These are phyloP conservation scores for Pentalonia nigronervosa DNA, from an alignment of 1,140 invertebrate species.

Conservation along the genomic window DNA sequence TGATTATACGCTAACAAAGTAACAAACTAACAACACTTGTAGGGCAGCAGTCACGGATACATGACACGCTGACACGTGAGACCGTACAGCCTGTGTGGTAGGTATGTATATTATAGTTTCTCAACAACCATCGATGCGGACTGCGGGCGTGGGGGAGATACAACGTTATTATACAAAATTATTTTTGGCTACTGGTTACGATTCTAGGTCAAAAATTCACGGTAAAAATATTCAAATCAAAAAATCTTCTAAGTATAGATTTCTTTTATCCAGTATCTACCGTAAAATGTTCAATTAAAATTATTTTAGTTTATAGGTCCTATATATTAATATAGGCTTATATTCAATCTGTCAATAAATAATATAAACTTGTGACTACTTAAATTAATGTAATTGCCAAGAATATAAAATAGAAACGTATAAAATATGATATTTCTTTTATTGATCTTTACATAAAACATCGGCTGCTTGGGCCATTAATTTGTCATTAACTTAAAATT, in stretches of 20 bases:
- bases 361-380: no score
- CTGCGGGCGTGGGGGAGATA: no score
- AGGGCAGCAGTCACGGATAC: neutral
- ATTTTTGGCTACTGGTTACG: neutral
- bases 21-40: neutral
- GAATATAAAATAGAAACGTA: no score
- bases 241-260: neutral
- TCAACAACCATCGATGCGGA: neutral
- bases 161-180: neutral
- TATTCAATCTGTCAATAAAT: no score
- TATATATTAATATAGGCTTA: no score
- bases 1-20: neutral
- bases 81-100: neutral
- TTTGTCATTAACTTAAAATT: no score
- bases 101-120: no score
- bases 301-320: neutral
- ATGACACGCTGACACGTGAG: neutral
- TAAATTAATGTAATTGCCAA: no score
- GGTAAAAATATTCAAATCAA: neutral
- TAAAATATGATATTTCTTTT: no score
- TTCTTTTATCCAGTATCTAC: neutral
- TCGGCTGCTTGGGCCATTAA: no score
- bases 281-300: neutral
- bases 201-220: constrained; percentile 8
- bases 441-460: no score